These are phyloP conservation scores for Cataglyphis rosenhaueri DNA, from an alignment of 2,888 invertebrate genomes.

Conservation along the genomic window DNA sequence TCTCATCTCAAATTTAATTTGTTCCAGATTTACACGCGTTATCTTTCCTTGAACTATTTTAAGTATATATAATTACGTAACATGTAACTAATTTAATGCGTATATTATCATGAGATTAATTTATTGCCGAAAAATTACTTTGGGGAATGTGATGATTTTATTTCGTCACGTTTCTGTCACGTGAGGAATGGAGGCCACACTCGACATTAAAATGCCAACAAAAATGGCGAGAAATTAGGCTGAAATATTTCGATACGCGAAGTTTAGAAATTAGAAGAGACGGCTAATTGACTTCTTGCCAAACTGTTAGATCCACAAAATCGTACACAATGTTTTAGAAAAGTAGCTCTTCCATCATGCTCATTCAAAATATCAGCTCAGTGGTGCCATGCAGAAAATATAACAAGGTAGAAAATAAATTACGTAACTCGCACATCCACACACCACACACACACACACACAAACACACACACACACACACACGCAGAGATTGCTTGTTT, in stretches of 20 bases:
- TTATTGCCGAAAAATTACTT: constrained; percentile 5
- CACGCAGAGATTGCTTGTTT: constrained; percentile 17
- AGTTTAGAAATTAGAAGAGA: constrained; percentile 31
- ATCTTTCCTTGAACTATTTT: background rate
- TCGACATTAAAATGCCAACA: constrained; percentile 68
- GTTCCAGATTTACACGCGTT: background rate
- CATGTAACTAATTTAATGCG: background rate
- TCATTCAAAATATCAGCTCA: constrained; percentile 17
- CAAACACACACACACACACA: background rate
- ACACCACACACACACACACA: no score
- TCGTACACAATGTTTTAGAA: constrained; percentile 45
- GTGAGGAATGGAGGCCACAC: constrained; percentile 57
- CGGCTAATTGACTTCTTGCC: constrained; percentile 68
- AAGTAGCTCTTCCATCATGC: constrained; percentile 17
- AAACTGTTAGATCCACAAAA: constrained; percentile 47
- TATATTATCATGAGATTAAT: background rate
- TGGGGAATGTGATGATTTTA: background rate
- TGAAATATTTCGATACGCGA: constrained; percentile 69
- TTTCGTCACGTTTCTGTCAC: constrained; percentile 19
- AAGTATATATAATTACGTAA: constrained; percentile 1
- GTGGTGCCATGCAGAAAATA: constrained; percentile 26
- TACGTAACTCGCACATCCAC: background rate
- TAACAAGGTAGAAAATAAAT: constrained; percentile 6
- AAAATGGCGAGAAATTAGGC: constrained; percentile 71
- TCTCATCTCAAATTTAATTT: background rate